These are phyloP conservation scores for Scomber scombrus DNA, from an alignment of 2,113 vertebrate species.

Conservation along the genomic window DNA sequence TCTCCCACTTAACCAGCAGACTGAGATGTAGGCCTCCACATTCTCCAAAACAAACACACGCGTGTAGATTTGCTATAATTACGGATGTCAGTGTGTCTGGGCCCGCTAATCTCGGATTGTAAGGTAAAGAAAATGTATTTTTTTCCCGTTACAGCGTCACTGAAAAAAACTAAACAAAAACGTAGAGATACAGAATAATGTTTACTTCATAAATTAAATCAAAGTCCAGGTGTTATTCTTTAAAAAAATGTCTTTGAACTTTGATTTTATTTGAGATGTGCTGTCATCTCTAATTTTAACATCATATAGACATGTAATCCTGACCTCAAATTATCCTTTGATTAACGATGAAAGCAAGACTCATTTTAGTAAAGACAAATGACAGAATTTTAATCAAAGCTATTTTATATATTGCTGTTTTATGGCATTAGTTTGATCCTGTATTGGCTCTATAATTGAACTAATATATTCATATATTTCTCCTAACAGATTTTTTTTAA, in stretches of 20 bases:
- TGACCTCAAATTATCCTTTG: background rate
- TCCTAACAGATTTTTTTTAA: background rate
- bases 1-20: constrained; percentile 82
- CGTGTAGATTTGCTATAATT: constrained; percentile 78
- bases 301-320: background rate
- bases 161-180: background rate
- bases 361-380: background rate
- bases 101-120: constrained; percentile 41
- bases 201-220: too few species aligned
- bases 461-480: background rate
- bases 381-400: background rate
- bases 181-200: too few species aligned
- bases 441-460: background rate
- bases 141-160: background rate
- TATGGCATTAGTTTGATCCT: too few species aligned
- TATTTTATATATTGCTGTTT: too few species aligned
- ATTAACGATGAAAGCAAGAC: background rate
- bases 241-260: background rate
- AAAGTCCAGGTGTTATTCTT: background rate
- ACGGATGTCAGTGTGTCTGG: constrained; percentile 58
- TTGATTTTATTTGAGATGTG: background rate
- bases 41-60: constrained; percentile 84
- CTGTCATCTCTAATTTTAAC: background rate
- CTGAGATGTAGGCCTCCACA: constrained; percentile 78
- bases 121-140: constrained; percentile 13